Conservation (phyloP, 1,140 invertebrate genomes). For the Lutraria rhynchaena region DNA sequence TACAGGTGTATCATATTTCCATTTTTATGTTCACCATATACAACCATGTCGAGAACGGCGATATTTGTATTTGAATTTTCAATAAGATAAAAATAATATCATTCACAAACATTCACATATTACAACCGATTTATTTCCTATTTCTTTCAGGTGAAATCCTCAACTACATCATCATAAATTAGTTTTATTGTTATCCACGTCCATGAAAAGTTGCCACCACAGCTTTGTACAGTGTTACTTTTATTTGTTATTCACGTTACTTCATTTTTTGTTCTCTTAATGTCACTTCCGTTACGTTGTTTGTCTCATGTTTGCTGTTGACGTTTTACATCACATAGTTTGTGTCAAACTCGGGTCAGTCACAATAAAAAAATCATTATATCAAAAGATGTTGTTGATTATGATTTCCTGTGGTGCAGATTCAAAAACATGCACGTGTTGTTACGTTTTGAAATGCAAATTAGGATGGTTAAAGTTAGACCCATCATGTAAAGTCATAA, state of each 20-base stretch:
- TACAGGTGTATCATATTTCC: background rate
- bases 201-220: constrained; percentile 35
- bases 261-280: background rate
- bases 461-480: too few species aligned
- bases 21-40: background rate
- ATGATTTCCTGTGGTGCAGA: too few species aligned
- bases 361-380: constrained; percentile 14
- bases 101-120: background rate
- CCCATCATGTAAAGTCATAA: too few species aligned
- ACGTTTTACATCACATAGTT: constrained; percentile 3
- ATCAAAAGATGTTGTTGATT: too few species aligned
- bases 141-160: constrained; percentile 26
- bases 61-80: background rate
- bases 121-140: background rate
- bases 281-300: constrained; percentile 24
- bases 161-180: constrained; percentile 21
- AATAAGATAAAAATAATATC: background rate
- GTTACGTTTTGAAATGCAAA: too few species aligned
- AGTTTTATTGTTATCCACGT: constrained; percentile 7
- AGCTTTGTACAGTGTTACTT: constrained; percentile 5
- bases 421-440: too few species aligned
- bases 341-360: constrained; percentile 43
- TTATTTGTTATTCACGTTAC: constrained; percentile 22
- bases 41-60: background rate
- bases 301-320: background rate